Base-by-base conservation (phyloP, 2,797 vertebrate species). In the Gouania willdenowi region DNA sequence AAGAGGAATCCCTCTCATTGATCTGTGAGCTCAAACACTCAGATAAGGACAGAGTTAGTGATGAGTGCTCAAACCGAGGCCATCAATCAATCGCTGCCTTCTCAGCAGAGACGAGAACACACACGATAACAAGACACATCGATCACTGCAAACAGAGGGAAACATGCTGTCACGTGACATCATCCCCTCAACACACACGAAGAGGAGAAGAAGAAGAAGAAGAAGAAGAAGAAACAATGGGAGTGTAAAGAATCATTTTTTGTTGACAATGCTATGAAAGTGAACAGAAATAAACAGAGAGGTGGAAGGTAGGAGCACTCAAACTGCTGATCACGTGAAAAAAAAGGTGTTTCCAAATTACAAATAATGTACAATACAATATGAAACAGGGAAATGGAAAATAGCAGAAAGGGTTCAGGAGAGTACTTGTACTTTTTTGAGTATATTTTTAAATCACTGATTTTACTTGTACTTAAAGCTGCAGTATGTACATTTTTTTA, bases 1-100 rank as follows among this genome's bases (percentile, higher is more conserved):
- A 66, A 56, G 36, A 29, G 18, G 16, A 44, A 51, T 65, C 45
- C 37, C 36, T 50, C 32, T 32, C 48, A 72, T 72, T 40, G 64
- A 79, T 66, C 28, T 36, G 3, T 3, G 2, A 57, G 23, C 5
- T 18, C 14, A 25, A 24, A 22, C 0, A 2, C 30, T 50, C 6
- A 11, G 11, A 49, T 31, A 59, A n/a, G 35, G 25, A 47, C 29
- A 45, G n/a, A 13, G 16, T 40, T 29, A 13, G 48, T 41, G 51
- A 46, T 39, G 35, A 54, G 51, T 47, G 26, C 43, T 40, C 50
- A 5, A 41, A 19, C 30, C 8, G 14, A 18, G 18, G 26, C 51
- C 59, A 74, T 66, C 22, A 58, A 80, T 50, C 32, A 27, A 16
- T 5, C 26, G 38, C 42, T 50, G 37, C 34, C 24, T 23, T 29